These are phyloP conservation scores for Brachyptera putata DNA, from an alignment of 2,888 invertebrate genomes.

Conservation along the genomic window DNA sequence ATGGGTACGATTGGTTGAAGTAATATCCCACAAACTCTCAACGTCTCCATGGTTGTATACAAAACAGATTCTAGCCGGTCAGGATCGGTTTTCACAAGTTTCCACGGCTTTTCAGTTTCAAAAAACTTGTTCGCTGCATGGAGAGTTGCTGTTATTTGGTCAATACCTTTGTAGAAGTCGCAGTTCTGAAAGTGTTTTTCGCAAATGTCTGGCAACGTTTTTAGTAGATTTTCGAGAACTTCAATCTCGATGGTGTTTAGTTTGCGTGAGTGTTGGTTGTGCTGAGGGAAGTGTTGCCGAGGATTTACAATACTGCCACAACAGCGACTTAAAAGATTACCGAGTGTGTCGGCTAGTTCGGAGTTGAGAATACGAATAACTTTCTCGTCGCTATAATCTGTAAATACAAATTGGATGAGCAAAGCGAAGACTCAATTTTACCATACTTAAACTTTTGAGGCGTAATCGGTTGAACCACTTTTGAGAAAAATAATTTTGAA, in stretches of 20 bases:
- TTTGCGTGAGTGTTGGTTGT: conserved; percentile 49
- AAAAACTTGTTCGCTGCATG: conserved; percentile 83
- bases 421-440: too few relatives aligned
- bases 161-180: conserved; percentile 79
- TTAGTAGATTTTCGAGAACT: conserved; percentile 52
- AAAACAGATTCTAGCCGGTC: conserved; percentile 65
- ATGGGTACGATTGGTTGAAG: conserved; percentile 83
- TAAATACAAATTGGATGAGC: too few relatives aligned
- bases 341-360: conserved; percentile 87
- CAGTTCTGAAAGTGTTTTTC: conserved; percentile 68
- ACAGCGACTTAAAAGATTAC: conserved; percentile 82
- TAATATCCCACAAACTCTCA: conserved; percentile 73
- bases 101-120: conserved; percentile 85
- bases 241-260: conserved; percentile 44
- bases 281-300: conserved; percentile 63
- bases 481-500: too few relatives aligned
- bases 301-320: conserved; percentile 75
- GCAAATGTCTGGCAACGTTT: conserved; percentile 51
- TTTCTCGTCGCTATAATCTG: conserved; percentile 81
- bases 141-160: conserved; percentile 67
- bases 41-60: conserved; percentile 77
- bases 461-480: too few relatives aligned
- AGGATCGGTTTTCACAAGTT: conserved; percentile 58
- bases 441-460: too few relatives aligned
- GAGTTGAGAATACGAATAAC: conserved; percentile 73